Base-by-base conservation (phyloP, 2,888 invertebrate species). In the Ophion ellenae region DNA sequence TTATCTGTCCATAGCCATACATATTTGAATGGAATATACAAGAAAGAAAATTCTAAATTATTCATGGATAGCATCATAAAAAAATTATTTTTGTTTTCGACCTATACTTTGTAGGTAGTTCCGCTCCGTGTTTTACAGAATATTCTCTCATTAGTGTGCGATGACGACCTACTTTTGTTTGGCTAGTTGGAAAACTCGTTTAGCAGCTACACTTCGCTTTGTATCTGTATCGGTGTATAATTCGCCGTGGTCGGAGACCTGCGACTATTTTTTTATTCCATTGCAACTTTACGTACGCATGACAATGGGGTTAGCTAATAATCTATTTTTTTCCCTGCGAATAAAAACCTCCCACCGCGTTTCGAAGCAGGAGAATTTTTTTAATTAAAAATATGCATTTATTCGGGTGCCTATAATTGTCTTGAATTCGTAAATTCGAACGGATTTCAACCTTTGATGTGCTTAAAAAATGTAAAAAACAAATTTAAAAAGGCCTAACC, bases 121-220 rank as follows among this genome's bases (percentile, higher is more conserved):
- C 70, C 28, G 53, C 24, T 28, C 14, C 9, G 17, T 28, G 40
- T 70, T 47, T 17, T 53, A 47, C 14, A 69, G 69, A 53, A 70
- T 70, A 28, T 70, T 70, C 7, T 70, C 47, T 70, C 28, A 70
- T 70, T 70, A 70, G 53, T 53, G 70, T 17, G 28, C 70, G 28
- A 53, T 28, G 70, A 70, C 70, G 70, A 70, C 70, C 70, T 70
- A 70, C 70, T 70, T 70, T 70, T 70, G 53, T 70, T 70, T 11
- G 70, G 53, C 70, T 70, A 70, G 70, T 53, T 28, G 70, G 53
- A 53, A 70, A 70, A 70, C 70, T 70, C 70, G 70, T 70, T 70
- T 70, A 70, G 47, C 53, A 70, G 70, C 47, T 28, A 70, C 70
- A 70, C 28, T 70, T 70, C 17, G 17, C 53, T 53, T 70, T 70